Percentiles rank a stretch among this genome's conserved stretches.
These are phyloP conservation scores for Rhagonycha fulva DNA, from an alignment of 2,888 invertebrate genomes.

Conservation along the genomic window DNA sequence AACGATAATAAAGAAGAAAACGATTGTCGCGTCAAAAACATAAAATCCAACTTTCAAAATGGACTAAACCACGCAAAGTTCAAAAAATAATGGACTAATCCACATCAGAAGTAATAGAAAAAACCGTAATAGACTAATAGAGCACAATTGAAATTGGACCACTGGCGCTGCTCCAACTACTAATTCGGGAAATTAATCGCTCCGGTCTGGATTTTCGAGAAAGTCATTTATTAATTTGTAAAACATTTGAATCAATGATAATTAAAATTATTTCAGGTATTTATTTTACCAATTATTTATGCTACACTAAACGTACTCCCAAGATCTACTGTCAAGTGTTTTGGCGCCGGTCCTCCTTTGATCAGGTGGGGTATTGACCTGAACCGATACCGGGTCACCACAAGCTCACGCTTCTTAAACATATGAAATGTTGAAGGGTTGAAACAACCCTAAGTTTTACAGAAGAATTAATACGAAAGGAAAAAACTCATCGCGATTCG, in stretches of 20 bases:
- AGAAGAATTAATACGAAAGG: background rate
- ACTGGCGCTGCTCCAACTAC: background rate
- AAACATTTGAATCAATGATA: background rate
- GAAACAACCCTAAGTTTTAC: constrained; percentile 17
- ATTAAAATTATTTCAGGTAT: constrained; percentile 10
- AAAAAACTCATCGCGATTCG: background rate
- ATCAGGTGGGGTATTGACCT: constrained; percentile 40
- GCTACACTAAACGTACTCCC: constrained; percentile 31
- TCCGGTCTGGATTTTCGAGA: background rate
- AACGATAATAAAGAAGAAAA: background rate
- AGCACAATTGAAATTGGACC: background rate
- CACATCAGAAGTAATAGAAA: background rate
- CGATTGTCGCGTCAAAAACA: background rate
- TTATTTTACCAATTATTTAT: constrained; percentile 33
- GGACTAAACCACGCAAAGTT: background rate
- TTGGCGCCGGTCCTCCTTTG: constrained; percentile 39
- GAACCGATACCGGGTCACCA: constrained; percentile 36
- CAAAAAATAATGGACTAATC: too few species aligned
- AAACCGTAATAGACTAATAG: background rate
- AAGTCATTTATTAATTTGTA: background rate
- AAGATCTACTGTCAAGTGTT: constrained; percentile 36
- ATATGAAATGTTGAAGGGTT: constrained; percentile 33
- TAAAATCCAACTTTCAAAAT: background rate
- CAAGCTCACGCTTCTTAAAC: constrained; percentile 31
- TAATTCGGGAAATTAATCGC: background rate